These are phyloP conservation scores for Budorcas taxicolor DNA, from an alignment of 2,113 vertebrate species.

Conservation along the genomic window DNA sequence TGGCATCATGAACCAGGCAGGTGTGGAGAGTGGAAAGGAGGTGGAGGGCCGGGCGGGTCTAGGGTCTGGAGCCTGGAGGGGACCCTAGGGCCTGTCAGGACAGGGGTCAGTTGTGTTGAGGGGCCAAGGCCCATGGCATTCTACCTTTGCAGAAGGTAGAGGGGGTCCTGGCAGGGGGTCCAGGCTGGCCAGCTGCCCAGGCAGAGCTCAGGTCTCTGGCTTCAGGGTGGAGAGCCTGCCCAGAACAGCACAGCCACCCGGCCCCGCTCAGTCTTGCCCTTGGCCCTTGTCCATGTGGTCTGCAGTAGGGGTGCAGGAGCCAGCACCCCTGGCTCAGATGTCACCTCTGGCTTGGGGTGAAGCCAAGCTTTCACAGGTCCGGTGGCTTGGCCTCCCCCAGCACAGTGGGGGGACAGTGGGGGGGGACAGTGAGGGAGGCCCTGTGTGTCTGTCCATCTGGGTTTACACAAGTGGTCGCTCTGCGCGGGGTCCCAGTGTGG, in stretches of 20 bases:
- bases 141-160: background rate
- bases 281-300: background rate
- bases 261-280: background rate
- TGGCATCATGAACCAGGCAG: background rate
- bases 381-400: background rate
- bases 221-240: background rate
- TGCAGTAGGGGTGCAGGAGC: background rate
- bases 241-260: background rate
- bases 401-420: background rate
- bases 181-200: background rate
- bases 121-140: background rate
- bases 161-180: background rate
- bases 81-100: background rate
- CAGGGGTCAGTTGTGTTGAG: background rate
- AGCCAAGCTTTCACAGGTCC: background rate
- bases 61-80: background rate
- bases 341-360: background rate
- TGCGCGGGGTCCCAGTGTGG: background rate
- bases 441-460: background rate
- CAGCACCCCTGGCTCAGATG: background rate
- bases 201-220: background rate
- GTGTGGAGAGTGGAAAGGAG: rapidly evolving
- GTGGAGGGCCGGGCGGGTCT: background rate
- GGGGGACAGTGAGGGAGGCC: background rate
- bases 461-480: background rate